Conservation (phyloP, 1,140 invertebrate species). For the Parasteatoda tepidariorum region DNA sequence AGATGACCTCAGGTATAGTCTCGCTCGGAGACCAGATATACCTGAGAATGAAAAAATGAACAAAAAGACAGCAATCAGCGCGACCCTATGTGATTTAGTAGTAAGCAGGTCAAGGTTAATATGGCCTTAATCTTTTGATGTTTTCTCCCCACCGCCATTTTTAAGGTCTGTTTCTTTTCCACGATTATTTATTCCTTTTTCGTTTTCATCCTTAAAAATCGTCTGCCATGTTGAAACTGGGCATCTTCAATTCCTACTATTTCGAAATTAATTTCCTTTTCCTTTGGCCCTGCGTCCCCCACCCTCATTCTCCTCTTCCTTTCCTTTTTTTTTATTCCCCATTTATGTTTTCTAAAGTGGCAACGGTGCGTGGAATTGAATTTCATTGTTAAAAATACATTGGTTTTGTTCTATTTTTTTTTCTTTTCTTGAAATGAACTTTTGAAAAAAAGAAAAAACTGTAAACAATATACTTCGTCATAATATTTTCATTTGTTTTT, state of each 20-base stretch:
- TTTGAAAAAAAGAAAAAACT: background rate
- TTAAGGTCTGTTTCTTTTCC: background rate
- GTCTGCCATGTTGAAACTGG: background rate
- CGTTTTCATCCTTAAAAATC: constrained; percentile 11
- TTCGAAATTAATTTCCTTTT: constrained; percentile 57
- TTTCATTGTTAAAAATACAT: constrained; percentile 25
- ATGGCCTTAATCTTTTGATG: constrained; percentile 50
- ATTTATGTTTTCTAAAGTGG: constrained; percentile 22
- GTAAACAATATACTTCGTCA: constrained; percentile 10
- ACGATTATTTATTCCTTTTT: constrained; percentile 32
- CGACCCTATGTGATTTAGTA: constrained; percentile 41
- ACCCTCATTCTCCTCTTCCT: background rate
- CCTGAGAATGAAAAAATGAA: background rate
- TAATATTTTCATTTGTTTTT: too few species aligned
- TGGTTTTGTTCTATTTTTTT: constrained; percentile 2
- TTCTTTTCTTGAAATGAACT: background rate
- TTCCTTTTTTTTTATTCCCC: background rate
- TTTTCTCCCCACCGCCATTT: background rate
- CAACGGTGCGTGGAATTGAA: constrained; percentile 32
- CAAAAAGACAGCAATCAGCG: constrained; percentile 22
- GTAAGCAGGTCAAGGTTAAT: constrained; percentile 54
- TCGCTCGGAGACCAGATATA: background rate
- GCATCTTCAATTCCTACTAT: background rate
- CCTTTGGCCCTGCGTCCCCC: background rate
- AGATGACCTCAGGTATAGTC: constrained; percentile 33